phyloP scores from a whole-genome alignment of 2,113 vertebrate species.

The Cygnus atratus region DNA sequence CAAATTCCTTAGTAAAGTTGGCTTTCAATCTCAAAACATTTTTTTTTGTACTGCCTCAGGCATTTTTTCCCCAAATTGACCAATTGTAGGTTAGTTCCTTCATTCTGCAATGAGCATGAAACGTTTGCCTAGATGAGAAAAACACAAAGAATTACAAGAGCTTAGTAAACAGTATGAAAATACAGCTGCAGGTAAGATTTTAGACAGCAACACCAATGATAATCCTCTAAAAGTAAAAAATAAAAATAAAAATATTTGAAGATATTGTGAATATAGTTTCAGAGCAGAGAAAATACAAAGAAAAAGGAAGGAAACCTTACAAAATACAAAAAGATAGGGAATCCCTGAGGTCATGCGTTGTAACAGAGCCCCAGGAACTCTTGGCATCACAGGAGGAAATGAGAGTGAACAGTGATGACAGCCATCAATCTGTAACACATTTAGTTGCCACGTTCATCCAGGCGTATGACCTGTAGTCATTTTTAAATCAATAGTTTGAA shows the following conservation, averaged over 20 bases:
- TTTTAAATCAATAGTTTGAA: neutral
- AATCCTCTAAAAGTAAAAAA: neutral
- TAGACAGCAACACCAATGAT: neutral
- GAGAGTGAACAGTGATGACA: neutral
- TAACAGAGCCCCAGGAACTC: neutral
- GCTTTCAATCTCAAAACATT: neutral
- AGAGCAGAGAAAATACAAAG: neutral
- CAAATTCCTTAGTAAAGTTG: neutral
- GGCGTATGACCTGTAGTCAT: neutral
- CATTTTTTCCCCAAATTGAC: neutral
- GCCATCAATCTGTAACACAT: neutral
- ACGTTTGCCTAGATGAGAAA: neutral
- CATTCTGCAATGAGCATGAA: neutral
- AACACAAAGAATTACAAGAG: neutral
- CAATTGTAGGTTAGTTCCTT: neutral
- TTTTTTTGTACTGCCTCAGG: neutral
- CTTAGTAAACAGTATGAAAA: slow-evolving; percentile 11
- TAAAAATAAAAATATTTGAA: neutral
- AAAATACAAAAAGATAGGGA: neutral
- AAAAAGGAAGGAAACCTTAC: neutral
- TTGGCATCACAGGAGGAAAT: neutral
- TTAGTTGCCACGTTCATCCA: neutral
- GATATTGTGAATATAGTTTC: neutral
- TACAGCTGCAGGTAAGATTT: neutral
- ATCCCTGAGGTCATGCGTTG: neutral